Percentiles rank a stretch among this genome's conserved stretches.
phyloP scores from a whole-genome alignment of 2,797 vertebrate species.

The Poecilia wingei region DNA sequence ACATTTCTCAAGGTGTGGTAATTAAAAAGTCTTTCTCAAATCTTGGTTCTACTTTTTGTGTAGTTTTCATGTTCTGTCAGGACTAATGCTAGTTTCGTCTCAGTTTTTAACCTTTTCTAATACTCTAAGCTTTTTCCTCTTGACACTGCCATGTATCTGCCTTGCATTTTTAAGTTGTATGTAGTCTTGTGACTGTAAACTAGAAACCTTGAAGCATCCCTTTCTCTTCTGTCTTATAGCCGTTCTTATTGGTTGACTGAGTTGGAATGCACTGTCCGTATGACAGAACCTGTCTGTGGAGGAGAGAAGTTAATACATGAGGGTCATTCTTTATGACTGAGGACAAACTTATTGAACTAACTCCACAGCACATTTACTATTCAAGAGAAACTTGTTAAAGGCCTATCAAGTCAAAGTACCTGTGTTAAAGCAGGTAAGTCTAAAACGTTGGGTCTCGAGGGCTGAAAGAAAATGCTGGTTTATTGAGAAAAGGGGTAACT shows the following conservation, averaged over 20 bases:
- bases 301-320: background rate
- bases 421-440: background rate
- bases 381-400: background rate
- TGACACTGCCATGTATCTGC: background rate
- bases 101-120: background rate
- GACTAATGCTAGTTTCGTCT: background rate
- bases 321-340: background rate
- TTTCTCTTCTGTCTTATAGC: background rate
- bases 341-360: background rate
- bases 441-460: background rate
- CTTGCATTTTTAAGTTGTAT: background rate
- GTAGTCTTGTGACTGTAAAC: background rate
- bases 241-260: background rate
- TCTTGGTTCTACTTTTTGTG: background rate
- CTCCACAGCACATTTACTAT: background rate
- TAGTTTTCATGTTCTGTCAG: background rate
- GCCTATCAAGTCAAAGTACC: background rate
- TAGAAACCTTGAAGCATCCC: background rate
- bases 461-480: background rate
- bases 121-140: background rate
- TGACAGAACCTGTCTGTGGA: background rate
- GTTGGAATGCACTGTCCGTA: background rate
- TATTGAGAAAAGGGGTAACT: background rate
- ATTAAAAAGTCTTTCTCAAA: background rate
- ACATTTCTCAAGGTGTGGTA: background rate